These are phyloP conservation scores for Actinemys pallida DNA, from an alignment of 2,113 vertebrate species.

Conservation along the genomic window DNA sequence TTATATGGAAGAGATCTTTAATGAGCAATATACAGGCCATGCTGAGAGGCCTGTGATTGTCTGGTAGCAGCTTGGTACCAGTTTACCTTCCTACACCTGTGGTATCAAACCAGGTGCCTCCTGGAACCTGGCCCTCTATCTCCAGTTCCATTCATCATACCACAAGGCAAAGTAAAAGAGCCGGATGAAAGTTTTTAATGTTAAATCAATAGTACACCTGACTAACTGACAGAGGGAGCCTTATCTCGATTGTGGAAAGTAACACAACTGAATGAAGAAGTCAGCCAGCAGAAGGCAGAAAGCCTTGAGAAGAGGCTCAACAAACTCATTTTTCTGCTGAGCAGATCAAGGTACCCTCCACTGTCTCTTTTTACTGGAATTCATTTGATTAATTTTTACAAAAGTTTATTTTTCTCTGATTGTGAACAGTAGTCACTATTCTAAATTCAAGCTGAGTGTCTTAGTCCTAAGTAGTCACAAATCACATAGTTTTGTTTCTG, in stretches of 20 bases:
- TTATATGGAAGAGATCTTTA: neutral
- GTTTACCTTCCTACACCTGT: neutral
- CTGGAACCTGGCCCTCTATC: neutral
- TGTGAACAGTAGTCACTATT: neutral
- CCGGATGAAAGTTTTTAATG: neutral
- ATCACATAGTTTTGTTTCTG: too few species aligned
- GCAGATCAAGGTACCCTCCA: neutral
- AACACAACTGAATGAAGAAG: neutral
- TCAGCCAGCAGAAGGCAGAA: neutral
- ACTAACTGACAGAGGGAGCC: neutral
- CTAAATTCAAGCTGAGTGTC: too few species aligned
- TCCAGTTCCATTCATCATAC: neutral
- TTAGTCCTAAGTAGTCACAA: too few species aligned
- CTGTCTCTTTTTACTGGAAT: neutral
- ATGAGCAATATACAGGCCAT: neutral
- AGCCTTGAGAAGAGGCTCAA: neutral
- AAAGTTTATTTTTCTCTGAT: neutral
- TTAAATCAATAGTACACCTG: neutral
- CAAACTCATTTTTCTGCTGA: neutral
- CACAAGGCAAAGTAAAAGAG: neutral
- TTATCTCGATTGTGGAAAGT: neutral
- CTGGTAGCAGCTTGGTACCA: neutral
- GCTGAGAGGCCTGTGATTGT: neutral
- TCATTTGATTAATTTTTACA: neutral
- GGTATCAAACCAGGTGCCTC: neutral